phyloP scores from a whole-genome alignment of 2,113 vertebrate species.

The Heptranchias perlo region DNA sequence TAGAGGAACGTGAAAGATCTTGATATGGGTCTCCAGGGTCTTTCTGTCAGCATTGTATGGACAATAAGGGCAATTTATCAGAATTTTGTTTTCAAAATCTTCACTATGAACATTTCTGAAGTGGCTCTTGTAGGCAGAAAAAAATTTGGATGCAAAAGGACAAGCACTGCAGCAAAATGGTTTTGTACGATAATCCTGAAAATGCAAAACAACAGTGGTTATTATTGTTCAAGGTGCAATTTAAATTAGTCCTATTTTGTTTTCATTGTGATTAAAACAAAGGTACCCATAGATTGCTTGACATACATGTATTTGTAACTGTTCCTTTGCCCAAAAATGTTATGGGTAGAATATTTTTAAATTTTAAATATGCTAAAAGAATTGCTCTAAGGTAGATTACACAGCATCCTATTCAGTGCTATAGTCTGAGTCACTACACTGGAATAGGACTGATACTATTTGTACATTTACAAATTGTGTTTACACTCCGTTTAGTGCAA shows the following conservation, averaged over 20 bases:
- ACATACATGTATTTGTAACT: not conserved
- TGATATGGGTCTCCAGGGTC: constrained; percentile 98
- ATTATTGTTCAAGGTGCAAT: not conserved
- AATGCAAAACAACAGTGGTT: constrained; percentile 44
- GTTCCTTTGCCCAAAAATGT: not conserved
- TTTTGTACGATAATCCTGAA: constrained; percentile 95
- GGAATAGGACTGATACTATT: not conserved
- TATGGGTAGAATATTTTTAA: not conserved
- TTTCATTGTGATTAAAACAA: no score
- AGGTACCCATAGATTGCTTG: not conserved
- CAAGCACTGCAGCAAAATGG: constrained; percentile 98
- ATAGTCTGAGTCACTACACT: not conserved
- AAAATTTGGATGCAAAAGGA: constrained; percentile 96
- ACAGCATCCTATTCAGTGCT: not conserved
- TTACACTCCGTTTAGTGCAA: no score
- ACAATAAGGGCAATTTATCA: constrained; percentile 98
- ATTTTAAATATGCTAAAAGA: not conserved
- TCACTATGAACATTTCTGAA: constrained; percentile 98
- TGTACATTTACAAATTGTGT: not conserved
- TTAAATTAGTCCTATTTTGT: not conserved
- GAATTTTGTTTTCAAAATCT: constrained; percentile 97
- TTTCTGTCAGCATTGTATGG: constrained; percentile 99
- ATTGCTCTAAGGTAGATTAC: not conserved
- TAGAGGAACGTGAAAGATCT: constrained; percentile 93
- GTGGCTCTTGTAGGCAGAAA: constrained; percentile 98